Conservation (phyloP, 2,113 vertebrate genomes). For the Gymnarchus niloticus region DNA sequence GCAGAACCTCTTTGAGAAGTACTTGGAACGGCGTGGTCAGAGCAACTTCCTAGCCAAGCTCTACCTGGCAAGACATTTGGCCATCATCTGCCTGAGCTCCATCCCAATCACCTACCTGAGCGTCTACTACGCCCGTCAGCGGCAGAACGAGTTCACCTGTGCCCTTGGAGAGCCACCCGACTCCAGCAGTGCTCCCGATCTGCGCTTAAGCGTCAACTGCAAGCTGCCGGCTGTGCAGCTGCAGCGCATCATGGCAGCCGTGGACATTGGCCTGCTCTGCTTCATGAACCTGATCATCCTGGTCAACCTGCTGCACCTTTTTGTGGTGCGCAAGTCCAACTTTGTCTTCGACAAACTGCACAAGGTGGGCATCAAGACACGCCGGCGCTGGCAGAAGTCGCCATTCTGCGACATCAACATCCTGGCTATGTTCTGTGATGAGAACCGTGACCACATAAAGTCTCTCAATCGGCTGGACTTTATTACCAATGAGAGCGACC, state of each 20-base stretch:
- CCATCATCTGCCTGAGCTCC: conserved; percentile 93
- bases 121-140: conserved; percentile 88
- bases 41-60: conserved; percentile 97
- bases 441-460: conserved; percentile 98
- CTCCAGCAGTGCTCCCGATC: conserved; percentile 70
- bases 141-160: conserved; percentile 95
- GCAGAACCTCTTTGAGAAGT: conserved; percentile 98
- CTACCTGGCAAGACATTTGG: conserved; percentile 85
- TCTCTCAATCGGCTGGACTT: conserved; percentile 95
- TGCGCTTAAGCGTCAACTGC: conserved; percentile 83
- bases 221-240: conserved; percentile 94
- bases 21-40: conserved; percentile 87
- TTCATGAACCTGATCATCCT: conserved; percentile 95
- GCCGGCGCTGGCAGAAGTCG: conserved; percentile 93
- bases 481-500: conserved; percentile 95
- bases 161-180: conserved; percentile 84
- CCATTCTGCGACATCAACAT: conserved; percentile 99
- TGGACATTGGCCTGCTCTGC: conserved; percentile 86
- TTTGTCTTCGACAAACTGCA: conserved; percentile 98
- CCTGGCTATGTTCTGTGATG: conserved; percentile 97
- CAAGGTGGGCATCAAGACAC: conserved; percentile 95
- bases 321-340: conserved; percentile 97
- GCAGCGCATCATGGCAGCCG: conserved; percentile 90
- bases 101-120: conserved; percentile 94
- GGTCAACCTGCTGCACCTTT: conserved; percentile 88